Base-by-base conservation (phyloP, 2,888 invertebrate species). In the Heliconius ismenius region DNA sequence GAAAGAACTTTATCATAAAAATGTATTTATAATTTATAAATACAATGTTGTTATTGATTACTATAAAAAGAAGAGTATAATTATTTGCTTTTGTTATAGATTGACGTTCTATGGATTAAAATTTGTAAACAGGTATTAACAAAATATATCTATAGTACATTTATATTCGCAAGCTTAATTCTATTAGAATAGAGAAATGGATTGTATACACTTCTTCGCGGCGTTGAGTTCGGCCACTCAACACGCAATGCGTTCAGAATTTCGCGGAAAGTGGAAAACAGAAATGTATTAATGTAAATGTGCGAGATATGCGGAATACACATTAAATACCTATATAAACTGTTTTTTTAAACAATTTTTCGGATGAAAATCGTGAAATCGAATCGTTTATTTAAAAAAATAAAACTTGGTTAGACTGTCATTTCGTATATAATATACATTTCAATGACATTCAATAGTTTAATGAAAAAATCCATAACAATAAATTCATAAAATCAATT, bases 401-500 rank as follows among this genome's bases (percentile, higher is more conserved):
- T 0, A 49, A 49, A 6, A 7, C 6, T 49, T 21, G 18, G 18
- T 49, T 11, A 39, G 2, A 26, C 24, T 65, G 4, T n/a, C n/a
- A n/a, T 65, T 36, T 43, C 24, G 7, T 24, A 24, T 65, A 1
- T 24, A 67, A 67, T 43, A 2, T n/a, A 21, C 13, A 54, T 70
- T 70, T 36, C 7, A 36, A 58, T 32, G 15, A 36, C 18, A 6
- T 49, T 15, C 26, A 72, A 76, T 67, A 60, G 54, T 26, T 43
- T 43, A 67, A 67, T 67, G 64, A 82, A 43, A 67, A 21, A 21
- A 78, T 75, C 75, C 76, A 80, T 85, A 86, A 84, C 84, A 86
- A 86, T 86, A 86, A 87, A 85, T 85, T 82, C 82, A 21, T 81
- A 83, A 86, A 86, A 84, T 88, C 86, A 88, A 88, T 91, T 90